These are phyloP conservation scores for Oenanthe oenanthe DNA, from an alignment of 2,113 vertebrate genomes.

Conservation along the genomic window DNA sequence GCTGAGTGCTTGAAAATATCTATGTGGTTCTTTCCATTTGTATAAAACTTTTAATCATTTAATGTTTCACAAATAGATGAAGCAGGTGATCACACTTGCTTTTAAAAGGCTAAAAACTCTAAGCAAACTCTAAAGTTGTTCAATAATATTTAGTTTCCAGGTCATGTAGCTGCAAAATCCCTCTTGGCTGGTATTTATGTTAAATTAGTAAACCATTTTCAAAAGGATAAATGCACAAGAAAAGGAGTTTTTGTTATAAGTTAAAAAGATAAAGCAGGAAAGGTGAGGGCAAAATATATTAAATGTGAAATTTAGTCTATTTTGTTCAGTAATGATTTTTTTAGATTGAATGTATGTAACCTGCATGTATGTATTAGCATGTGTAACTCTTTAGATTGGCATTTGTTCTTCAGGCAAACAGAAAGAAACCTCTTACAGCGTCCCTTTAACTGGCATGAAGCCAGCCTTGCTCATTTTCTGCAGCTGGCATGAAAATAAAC, in stretches of 20 bases:
- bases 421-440: constrained; percentile 43
- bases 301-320: background rate
- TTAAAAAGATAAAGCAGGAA: background rate
- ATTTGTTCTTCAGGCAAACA: constrained; percentile 52
- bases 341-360: background rate
- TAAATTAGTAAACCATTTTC: background rate
- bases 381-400: background rate
- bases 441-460: constrained; percentile 68
- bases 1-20: constrained; percentile 28
- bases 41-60: constrained; percentile 23
- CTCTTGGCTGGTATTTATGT: background rate
- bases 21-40: background rate
- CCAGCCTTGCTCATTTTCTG: constrained; percentile 76
- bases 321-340: background rate
- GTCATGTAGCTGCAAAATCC: background rate
- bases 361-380: background rate
- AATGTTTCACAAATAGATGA: background rate
- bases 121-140: background rate
- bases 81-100: background rate
- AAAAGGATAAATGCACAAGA: background rate
- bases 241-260: background rate
- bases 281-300: background rate
- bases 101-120: background rate
- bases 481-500: constrained; percentile 80
- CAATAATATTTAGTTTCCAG: background rate